Evolutionary conservation across 2,113 vertebrate genomes (phyloP).

Genomic region (Manacus vitellinus): DNA sequence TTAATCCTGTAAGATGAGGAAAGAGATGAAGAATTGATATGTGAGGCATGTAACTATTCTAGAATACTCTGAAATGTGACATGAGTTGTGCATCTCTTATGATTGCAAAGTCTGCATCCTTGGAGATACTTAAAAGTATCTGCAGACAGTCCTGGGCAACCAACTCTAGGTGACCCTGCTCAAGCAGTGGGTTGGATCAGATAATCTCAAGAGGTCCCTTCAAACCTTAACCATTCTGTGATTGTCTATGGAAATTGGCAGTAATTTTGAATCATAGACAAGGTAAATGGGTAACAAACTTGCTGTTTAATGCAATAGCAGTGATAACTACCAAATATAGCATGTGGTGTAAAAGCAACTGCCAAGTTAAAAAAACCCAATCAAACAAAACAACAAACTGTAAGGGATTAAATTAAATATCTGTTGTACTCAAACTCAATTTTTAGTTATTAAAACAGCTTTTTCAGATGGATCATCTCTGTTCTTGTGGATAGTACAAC

Average conservation of each 20-base stretch:
- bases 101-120: background rate
- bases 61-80: background rate
- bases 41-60: background rate
- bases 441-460: background rate
- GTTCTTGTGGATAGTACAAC: background rate
- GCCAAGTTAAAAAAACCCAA: background rate
- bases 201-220: background rate
- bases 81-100: background rate
- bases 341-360: background rate
- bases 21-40: background rate
- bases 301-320: background rate
- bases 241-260: background rate
- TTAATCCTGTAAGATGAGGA: background rate
- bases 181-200: background rate
- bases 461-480: background rate
- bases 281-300: background rate
- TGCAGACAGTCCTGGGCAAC: background rate
- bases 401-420: background rate
- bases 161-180: background rate
- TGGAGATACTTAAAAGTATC: background rate
- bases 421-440: background rate
- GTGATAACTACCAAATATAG: background rate
- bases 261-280: background rate
- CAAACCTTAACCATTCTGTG: background rate
- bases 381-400: background rate